A percentile compares a stretch with the other conserved stretches of the same genome.
phyloP scores from a whole-genome alignment of 2,113 vertebrate species.

The Mustelus asterias region DNA sequence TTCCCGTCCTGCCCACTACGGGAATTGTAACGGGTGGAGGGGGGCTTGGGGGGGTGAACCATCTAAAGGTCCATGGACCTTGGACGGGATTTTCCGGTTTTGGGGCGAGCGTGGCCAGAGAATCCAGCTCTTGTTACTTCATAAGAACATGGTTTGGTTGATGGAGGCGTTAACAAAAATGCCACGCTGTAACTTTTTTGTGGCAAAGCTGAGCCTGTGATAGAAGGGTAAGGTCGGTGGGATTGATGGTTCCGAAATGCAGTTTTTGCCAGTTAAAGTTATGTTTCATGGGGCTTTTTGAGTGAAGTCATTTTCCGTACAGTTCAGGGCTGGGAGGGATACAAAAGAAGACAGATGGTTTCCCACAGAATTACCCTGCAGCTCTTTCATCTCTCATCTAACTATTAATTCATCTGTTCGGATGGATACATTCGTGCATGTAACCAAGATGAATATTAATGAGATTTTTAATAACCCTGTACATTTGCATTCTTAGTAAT shows the following conservation, averaged over 20 bases:
- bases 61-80: no score
- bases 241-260: slow-evolving; percentile 16
- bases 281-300: slow-evolving; percentile 41
- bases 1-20: no score
- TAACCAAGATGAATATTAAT: slow-evolving; percentile 92
- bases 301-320: slow-evolving; percentile 46
- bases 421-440: slow-evolving; percentile 71
- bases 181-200: background rate
- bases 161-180: background rate
- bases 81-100: no score
- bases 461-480: slow-evolving; percentile 89
- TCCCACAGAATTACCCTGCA: slow-evolving; percentile 67
- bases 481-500: slow-evolving; percentile 86
- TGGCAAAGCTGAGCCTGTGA: background rate
- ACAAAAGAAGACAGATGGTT: slow-evolving; percentile 79
- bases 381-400: slow-evolving; percentile 87
- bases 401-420: slow-evolving; percentile 91
- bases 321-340: slow-evolving; percentile 58
- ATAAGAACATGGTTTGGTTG: background rate
- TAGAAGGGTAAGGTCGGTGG: background rate
- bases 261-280: background rate
- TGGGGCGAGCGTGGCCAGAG: no score
- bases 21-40: no score
- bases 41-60: no score
- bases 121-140: no score